phyloP scores from a whole-genome alignment of 2,113 vertebrate species.

The Sapayoa aenigma region DNA sequence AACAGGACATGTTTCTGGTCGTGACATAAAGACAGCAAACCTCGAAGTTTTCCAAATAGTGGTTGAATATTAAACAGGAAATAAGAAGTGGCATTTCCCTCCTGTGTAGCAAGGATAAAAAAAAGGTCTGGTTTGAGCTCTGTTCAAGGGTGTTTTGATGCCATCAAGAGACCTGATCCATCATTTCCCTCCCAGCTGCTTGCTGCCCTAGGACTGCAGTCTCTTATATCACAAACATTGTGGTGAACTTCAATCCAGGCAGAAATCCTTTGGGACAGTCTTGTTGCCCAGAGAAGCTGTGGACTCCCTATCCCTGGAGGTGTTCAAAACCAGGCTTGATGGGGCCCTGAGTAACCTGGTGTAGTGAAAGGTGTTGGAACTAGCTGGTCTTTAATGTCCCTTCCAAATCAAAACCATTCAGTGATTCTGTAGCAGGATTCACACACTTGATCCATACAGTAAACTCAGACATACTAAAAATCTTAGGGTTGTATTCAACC shows the following conservation, averaged over 20 bases:
- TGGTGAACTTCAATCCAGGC: not conserved
- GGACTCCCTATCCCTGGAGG: not conserved
- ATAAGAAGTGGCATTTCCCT: not conserved
- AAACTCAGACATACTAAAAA: not conserved
- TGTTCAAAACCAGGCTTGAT: not conserved
- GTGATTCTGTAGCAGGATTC: not conserved
- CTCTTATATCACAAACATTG: not conserved
- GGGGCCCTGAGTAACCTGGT: not conserved
- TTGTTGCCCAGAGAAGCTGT: not conserved
- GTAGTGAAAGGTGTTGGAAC: not conserved
- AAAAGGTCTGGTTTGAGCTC: not conserved
- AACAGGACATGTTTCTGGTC: not conserved
- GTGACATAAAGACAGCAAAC: not conserved
- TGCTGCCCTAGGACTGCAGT: not conserved
- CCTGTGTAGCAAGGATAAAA: not conserved
- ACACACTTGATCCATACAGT: not conserved
- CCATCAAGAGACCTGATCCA: not conserved
- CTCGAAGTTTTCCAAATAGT: not conserved
- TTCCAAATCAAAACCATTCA: not conserved
- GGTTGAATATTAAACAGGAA: not conserved
- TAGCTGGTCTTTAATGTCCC: not conserved
- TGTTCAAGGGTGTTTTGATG: not conserved
- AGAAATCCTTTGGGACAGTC: not conserved
- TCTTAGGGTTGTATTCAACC: fast-evolving
- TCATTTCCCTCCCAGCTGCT: not conserved